A percentile compares a stretch with the other conserved stretches of the same genome.
Evolutionary conservation across 2,888 invertebrate species (phyloP).

Genomic region (Barypeithes pellucidus): DNA sequence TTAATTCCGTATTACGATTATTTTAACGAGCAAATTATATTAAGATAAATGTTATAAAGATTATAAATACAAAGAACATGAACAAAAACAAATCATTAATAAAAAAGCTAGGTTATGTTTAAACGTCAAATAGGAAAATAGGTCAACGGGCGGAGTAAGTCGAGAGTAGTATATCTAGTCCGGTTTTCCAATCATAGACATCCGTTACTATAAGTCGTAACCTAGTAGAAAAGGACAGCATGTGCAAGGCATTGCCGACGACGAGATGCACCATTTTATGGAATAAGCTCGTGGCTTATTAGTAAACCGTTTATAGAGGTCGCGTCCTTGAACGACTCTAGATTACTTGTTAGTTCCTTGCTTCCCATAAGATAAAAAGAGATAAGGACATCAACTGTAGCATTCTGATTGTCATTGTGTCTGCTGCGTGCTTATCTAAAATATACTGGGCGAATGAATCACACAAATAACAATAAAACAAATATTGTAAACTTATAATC

Average conservation of each 20-base stretch:
- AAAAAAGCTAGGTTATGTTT: slow-evolving; percentile 11
- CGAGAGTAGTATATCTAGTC: not conserved
- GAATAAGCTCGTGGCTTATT: not conserved
- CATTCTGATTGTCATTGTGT: no score
- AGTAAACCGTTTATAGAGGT: not conserved
- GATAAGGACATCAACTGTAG: not conserved
- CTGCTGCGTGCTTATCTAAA: no score
- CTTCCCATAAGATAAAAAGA: slow-evolving; percentile 6
- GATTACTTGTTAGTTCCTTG: not conserved
- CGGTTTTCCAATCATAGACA: not conserved
- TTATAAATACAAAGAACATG: not conserved
- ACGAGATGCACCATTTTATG: not conserved
- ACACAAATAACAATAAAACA: not conserved
- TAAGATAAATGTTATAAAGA: slow-evolving; percentile 8
- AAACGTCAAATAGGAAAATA: not conserved
- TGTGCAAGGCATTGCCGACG: not conserved
- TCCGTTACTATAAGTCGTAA: not conserved
- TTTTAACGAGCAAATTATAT: not conserved
- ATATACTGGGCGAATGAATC: not conserved
- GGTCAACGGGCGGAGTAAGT: not conserved
- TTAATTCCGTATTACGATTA: not conserved
- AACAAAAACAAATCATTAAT: slow-evolving; percentile 3
- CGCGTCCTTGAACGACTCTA: not conserved
- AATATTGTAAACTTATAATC: slow-evolving; percentile 5
- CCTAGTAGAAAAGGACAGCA: not conserved